phyloP scores from a whole-genome alignment of 35 echinoderm and acorn worm species.

The Diadema setosum region DNA sequence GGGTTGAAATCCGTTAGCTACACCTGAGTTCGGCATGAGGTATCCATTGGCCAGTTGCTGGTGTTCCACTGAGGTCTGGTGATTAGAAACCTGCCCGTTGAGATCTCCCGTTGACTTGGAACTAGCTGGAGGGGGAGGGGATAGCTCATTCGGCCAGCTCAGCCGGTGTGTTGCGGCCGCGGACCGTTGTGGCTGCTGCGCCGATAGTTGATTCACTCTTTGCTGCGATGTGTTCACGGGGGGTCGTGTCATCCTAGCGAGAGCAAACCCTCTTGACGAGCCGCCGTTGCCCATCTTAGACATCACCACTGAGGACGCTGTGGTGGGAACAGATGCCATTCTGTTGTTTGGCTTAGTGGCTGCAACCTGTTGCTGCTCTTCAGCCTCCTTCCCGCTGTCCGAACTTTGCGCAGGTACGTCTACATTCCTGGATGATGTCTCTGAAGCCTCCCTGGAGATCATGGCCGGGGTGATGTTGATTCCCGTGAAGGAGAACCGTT shows the following conservation, averaged over 20 bases:
- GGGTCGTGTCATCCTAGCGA: neutral
- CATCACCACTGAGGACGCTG: neutral
- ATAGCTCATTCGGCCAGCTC: neutral
- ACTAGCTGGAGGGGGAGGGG: neutral
- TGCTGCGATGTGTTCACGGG: neutral
- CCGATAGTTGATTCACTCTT: neutral
- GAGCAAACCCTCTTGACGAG: neutral
- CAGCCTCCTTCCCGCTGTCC: neutral
- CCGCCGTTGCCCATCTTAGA: neutral
- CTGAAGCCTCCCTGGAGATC: constrained; percentile 33
- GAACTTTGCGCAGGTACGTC: neutral
- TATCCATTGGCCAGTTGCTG: neutral
- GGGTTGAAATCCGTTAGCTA: neutral
- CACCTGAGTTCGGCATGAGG: neutral
- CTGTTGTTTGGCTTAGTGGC: neutral
- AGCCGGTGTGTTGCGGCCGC: neutral
- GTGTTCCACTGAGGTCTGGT: neutral
- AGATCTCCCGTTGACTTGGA: neutral
- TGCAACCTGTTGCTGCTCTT: neutral
- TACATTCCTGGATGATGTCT: neutral
- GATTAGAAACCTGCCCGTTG: neutral
- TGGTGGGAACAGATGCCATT: neutral
- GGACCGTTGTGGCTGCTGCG: neutral
- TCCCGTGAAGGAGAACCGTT: constrained; percentile 63
- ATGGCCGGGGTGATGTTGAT: constrained; percentile 65